Evolutionary conservation across 2,888 invertebrate species (phyloP), one percentile per base, ranked within the genome.

Genomic region (Caenorhabditis zanzibari): DNA sequence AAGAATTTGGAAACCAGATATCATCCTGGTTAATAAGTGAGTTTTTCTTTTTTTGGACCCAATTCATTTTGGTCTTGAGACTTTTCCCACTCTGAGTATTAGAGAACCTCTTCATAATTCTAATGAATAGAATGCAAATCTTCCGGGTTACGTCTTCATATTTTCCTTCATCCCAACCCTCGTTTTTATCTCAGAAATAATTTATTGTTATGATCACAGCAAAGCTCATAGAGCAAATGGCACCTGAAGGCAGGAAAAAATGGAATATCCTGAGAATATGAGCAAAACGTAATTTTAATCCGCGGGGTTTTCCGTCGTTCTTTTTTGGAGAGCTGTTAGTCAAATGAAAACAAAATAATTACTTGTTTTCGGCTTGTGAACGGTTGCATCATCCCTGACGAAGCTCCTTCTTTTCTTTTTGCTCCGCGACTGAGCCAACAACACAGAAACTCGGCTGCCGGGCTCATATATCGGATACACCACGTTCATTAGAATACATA

Each of bases 1-100:
- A 38, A 84, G 89, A 69, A 75, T 92, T 9, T 92, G 92, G 92
- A 90, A 88, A 76, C 92, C 92, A 1, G 92, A 92, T 71, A 91
- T 92, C 28, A 90, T 91, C 32, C 87, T 92, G 19, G 88, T 91
- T 24, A 92, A 92, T 73, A 92, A 92, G 90, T 90, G 28, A 41
- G 91, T 84, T 58, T 44, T 44, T 41, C 19, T 4, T 41, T 56
- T 28, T 66, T 56, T 9, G 56, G 19, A 41, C 1, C 22, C 2
- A 7, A 7, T 32, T 32, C 32, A 6, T 32, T 6, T 38, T 38
- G 38, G 10, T 63, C 61, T 63, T 19, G 12, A 49, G 64, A 64
- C 22, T 52, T 38, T 12, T 38, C 38, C 38, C 38, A 38, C 38
- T 38, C 9, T 52, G 14, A 66, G 66, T 49, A 52, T 66, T 66